Evolutionary conservation across 2,888 invertebrate species (phyloP).

Genomic region (Dasypogon diadema): DNA sequence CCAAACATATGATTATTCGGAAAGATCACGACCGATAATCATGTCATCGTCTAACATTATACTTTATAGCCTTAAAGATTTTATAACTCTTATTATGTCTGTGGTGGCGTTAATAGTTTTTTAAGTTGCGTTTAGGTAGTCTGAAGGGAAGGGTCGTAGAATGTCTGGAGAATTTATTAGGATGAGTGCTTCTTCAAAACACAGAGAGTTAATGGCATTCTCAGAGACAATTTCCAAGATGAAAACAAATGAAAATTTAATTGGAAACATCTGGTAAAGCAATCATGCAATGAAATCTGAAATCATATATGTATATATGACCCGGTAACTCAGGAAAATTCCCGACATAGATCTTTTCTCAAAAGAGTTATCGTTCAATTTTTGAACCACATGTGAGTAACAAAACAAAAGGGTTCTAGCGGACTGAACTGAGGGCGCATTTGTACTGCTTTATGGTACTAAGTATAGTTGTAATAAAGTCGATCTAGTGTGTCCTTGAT

Average conservation of each 20-base stretch:
- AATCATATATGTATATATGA: neutral
- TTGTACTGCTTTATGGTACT: too few relatives aligned
- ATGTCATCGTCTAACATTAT: constrained; percentile 22
- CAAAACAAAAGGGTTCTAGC: too few relatives aligned
- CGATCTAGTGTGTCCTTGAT: too few relatives aligned
- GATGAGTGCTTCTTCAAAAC: neutral
- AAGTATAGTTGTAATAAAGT: too few relatives aligned
- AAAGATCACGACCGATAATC: constrained; percentile 41
- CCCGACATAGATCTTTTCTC: neutral
- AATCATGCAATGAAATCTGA: constrained; percentile 22
- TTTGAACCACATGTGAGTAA: too few relatives aligned
- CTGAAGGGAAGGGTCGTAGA: neutral
- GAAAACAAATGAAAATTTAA: constrained; percentile 51
- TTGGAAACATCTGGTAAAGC: constrained; percentile 48
- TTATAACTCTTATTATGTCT: constrained; percentile 8
- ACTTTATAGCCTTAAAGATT: constrained; percentile 2
- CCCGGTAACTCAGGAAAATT: neutral
- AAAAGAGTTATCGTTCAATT: too few relatives aligned
- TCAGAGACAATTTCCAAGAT: constrained; percentile 14
- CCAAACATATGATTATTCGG: constrained; percentile 16
- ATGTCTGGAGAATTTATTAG: neutral
- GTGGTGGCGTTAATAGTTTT: constrained; percentile 1
- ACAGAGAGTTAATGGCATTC: constrained; percentile 32
- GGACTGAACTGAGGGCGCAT: too few relatives aligned
- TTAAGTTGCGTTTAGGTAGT: neutral